Evolutionary conservation across 2,797 vertebrate species (phyloP), one percentile per base, ranked within the genome.

Genomic region (Ambastaia sidthimunki): DNA sequence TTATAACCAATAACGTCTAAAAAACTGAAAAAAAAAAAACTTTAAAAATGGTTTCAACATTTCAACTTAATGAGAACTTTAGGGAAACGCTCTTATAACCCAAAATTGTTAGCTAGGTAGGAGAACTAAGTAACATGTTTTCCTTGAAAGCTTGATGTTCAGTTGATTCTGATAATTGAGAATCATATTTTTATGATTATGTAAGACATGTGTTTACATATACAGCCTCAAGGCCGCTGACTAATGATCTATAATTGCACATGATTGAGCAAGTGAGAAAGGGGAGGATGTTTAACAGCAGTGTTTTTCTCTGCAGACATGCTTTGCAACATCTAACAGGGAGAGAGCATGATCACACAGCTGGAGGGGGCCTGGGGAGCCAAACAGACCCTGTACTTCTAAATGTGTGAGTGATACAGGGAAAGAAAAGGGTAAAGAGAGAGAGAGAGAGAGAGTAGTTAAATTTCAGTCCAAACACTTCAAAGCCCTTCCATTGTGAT

Each of bases 281-380:
- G 59, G 66, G 47, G 19, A 71, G 41, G 80, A 37, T 75, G 55
- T 47, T 60, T 41, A 55, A 65, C 41, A 65, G 54, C 71, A 70
- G 83, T 57, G 66, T 73, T 18, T 60, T 59, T 85, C 60, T 74
- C 74, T 67, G 48, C 66, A 84, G 80, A 76, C 12, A 62, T 60
- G 25, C 54, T 63, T 62, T 21, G 55, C 31, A 82, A 74, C 48
- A 72, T 65, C 59, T 47, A 31, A 48, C 48, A 18, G 62, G 16
- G 41, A 74, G 59, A 74, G 21, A 70, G 71, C 71, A 57, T 78
- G 55, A 60, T 37, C 70, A 59, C 47, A 75, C 71, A 78, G 55
- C 82, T 82, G 71, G 67, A 82, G 68, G 71, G 82, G 67, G 41
- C 87, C 87, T 78, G 78, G 87, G 85, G 87, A 86, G 85, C 87